Percentiles rank a stretch among this genome's conserved stretches.
Evolutionary conservation across 2,113 vertebrate genomes (phyloP).

Genomic region (Malurus melanocephalus): DNA sequence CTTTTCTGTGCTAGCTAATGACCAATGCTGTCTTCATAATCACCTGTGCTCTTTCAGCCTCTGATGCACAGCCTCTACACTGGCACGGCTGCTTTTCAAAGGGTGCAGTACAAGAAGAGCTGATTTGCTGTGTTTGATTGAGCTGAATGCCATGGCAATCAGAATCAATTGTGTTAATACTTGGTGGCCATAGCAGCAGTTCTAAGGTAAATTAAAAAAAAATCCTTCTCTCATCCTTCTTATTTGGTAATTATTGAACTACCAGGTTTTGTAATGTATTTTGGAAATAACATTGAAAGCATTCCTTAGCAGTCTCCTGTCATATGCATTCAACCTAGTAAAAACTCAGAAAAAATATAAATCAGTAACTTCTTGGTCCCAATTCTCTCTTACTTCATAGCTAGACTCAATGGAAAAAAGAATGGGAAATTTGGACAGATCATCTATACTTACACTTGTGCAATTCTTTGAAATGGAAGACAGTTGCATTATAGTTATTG

Average conservation of each 20-base stretch:
- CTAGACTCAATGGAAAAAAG: neutral
- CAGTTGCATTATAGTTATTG: neutral
- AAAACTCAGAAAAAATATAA: neutral
- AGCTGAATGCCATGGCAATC: neutral
- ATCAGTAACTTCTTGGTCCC: neutral
- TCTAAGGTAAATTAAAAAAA: neutral
- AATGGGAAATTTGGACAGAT: neutral
- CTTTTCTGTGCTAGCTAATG: neutral
- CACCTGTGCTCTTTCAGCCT: neutral
- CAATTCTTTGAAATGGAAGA: neutral
- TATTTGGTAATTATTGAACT: neutral
- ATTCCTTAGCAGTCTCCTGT: neutral
- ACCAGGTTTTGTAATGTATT: neutral
- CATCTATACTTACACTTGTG: neutral
- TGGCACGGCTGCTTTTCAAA: rapidly evolving
- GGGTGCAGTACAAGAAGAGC: neutral
- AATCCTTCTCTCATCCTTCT: neutral
- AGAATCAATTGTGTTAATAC: neutral
- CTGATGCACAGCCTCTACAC: rapidly evolving
- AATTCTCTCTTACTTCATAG: neutral
- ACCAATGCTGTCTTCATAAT: neutral
- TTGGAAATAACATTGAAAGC: neutral
- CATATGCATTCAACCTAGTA: neutral
- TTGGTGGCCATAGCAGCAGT: neutral
- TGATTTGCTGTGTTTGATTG: neutral